Evolutionary conservation across 2,888 invertebrate species (phyloP), one percentile per base, ranked within the genome.

Genomic region (Achlya flavicornis): DNA sequence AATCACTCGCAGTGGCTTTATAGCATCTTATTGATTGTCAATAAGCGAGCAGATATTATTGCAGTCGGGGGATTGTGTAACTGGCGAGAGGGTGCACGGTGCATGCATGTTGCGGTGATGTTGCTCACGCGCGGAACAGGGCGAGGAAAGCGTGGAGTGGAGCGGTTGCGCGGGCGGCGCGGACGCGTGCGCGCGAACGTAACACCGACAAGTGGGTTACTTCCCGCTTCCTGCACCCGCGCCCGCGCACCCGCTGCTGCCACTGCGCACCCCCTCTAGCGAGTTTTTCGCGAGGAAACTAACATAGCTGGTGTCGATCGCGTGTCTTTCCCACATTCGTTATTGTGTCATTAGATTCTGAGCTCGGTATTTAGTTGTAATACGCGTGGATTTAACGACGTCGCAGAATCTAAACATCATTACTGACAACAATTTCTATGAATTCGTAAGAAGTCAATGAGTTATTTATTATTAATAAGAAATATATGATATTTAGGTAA

Each of bases 161-260:
- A 4, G 48, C 11, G 14, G 11, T 5, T 14, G 43, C 43, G 14
- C 14, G 6, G 14, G 43, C 43, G 14, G 43, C 43, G 48, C 48
- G 48, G 48, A 1, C n/a, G 48, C 48, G 10, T 10, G 67, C 66
- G 69, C 66, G 84, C 80, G 78, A 81, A 86, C 87, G 87, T 87
- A 84, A 91, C 82, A 67, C 71, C 74, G 73, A 70, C 85, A 84
- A 87, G 78, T 90, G 72, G 89, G 88, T 87, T 87, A 90, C 85
- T 91, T 92, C 91, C 91, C 86, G 77, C 84, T 92, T 92, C 92
- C 92, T 86, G 73, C 69, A 67, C 26, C 26, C 26, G 69, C 73
- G 69, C 69, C 71, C 68, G 63, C 67, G 6, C 63, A 65, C 64
- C 68, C 64, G 59, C 67, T 68, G 66, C 68, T 19, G 16, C 1